A percentile compares a stretch with the other conserved stretches of the same genome.
Conservation (phyloP, 2,113 vertebrate genomes). For the Condylura cristata region DNA sequence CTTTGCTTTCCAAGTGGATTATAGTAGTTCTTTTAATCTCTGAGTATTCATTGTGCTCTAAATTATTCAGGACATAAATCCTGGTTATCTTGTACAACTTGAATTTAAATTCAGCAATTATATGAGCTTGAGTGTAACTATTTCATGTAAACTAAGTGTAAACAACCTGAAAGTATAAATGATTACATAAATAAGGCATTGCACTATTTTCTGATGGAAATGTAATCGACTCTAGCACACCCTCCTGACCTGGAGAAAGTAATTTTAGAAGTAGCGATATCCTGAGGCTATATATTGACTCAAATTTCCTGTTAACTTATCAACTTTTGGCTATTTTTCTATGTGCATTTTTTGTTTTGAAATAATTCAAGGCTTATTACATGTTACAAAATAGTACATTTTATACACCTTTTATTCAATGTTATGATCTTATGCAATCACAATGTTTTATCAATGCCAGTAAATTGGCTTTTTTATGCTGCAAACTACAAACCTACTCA, state of each 20-base stretch:
- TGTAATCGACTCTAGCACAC: not conserved
- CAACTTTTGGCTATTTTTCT: not conserved
- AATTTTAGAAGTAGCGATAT: not conserved
- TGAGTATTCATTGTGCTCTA: slow-evolving; percentile 71
- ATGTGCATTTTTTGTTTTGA: not conserved
- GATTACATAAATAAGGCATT: not conserved
- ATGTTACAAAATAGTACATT: not conserved
- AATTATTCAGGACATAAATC: slow-evolving; percentile 74
- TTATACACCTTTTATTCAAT: not conserved
- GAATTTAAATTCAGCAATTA: slow-evolving; percentile 76
- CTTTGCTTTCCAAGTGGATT: slow-evolving; percentile 72
- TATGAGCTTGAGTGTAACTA: slow-evolving; percentile 65
- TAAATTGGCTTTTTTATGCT: not conserved
- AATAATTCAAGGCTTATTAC: not conserved
- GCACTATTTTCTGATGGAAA: not conserved
- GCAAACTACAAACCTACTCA: not conserved
- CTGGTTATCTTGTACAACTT: slow-evolving; percentile 67
- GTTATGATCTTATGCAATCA: not conserved
- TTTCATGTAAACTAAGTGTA: slow-evolving; percentile 46
- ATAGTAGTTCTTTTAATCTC: slow-evolving; percentile 81
- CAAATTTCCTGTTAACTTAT: not conserved
- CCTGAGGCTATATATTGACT: not conserved
- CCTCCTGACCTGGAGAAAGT: not conserved
- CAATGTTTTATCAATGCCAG: not conserved
- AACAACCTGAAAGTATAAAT: not conserved